These are phyloP conservation scores for Macrotis lagotis DNA, from an alignment of 2,113 vertebrate species.

Conservation along the genomic window DNA sequence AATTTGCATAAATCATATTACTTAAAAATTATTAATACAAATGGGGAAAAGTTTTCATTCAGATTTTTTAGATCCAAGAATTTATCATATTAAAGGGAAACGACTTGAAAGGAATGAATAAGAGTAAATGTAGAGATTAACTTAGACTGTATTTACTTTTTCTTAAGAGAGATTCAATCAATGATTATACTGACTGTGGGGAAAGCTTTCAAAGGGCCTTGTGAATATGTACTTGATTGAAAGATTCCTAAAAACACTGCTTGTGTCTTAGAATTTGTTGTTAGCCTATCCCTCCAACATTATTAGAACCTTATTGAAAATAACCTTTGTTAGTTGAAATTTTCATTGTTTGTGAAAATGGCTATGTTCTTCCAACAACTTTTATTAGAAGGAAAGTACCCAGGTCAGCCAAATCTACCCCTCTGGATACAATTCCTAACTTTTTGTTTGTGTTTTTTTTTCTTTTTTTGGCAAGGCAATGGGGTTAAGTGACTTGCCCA, in stretches of 20 bases:
- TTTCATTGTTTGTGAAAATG: background rate
- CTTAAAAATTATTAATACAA: background rate
- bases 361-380: background rate
- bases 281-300: background rate
- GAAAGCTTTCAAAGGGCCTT: background rate
- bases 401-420: background rate
- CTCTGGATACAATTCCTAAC: background rate
- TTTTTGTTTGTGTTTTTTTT: too few species aligned
- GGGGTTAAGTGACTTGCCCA: too few species aligned
- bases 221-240: background rate
- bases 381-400: background rate
- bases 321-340: background rate
- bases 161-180: background rate
- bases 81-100: background rate
- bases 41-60: background rate
- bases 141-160: background rate
- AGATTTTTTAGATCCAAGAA: background rate
- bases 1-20: background rate
- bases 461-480: too few species aligned
- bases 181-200: background rate
- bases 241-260: background rate
- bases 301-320: background rate
- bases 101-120: background rate
- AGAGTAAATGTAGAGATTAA: background rate
- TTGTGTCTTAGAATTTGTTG: background rate